phyloP scores from a whole-genome alignment of 2,797 vertebrate species.

The Pangasius mekongensis region DNA sequence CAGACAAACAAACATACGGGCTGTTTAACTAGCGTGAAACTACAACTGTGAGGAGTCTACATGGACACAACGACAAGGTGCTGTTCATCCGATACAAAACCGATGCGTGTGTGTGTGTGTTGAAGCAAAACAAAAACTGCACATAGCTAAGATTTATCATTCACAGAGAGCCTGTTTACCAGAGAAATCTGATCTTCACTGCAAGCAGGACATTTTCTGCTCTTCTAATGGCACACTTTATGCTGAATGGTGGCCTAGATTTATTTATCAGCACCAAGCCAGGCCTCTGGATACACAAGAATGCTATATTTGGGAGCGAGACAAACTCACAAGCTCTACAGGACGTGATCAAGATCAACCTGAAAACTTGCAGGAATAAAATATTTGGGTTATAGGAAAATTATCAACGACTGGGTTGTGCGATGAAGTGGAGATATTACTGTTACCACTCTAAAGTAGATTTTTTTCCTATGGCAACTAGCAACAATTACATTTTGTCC shows the following conservation, averaged over 20 bases:
- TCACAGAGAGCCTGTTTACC: not conserved
- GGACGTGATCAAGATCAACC: not conserved
- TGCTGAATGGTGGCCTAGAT: not conserved
- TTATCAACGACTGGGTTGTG: not conserved
- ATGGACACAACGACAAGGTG: not conserved
- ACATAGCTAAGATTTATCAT: not conserved
- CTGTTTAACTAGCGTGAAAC: slow-evolving; percentile 37
- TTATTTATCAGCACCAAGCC: not conserved
- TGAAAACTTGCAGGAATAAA: not conserved
- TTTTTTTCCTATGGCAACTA: not conserved
- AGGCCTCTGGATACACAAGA: not conserved
- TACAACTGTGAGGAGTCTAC: slow-evolving; percentile 6
- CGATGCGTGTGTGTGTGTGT: not conserved
- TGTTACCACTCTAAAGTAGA: not conserved
- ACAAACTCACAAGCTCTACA: not conserved
- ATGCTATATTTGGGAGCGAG: not conserved
- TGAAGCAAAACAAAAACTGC: not conserved
- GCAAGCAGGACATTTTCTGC: not conserved
- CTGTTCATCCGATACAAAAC: not conserved
- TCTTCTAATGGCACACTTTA: not conserved
- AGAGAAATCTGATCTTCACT: not conserved
- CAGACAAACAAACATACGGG: slow-evolving; percentile 23
- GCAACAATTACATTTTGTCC: not conserved
- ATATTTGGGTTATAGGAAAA: not conserved
- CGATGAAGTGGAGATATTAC: not conserved